Conservation (phyloP, 2,113 vertebrate species). For the Pygoscelis antarcticus region DNA sequence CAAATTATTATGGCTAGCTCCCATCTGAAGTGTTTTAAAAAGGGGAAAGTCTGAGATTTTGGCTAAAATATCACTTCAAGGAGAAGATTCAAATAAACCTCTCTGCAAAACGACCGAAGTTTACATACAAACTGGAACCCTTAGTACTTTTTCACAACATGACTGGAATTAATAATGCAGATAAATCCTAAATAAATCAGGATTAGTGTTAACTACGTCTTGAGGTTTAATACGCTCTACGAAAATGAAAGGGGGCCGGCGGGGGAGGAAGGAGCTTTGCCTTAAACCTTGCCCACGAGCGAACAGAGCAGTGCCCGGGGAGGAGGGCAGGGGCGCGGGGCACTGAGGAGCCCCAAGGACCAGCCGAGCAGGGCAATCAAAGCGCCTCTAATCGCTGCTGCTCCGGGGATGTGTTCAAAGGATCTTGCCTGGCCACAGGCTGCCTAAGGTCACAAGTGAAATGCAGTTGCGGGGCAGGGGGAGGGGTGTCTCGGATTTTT, state of each 20-base stretch:
- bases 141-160: conserved; percentile 54
- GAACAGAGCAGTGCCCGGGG: background rate
- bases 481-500: conserved; percentile 44
- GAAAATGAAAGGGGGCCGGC: conserved; percentile 74
- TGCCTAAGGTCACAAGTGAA: conserved; percentile 58
- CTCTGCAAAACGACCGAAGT: conserved; percentile 57
- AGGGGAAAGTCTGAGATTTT: conserved; percentile 56
- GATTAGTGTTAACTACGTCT: conserved; percentile 80
- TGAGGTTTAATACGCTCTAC: conserved; percentile 76
- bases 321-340: background rate
- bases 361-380: conserved; percentile 62
- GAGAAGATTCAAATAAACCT: conserved; percentile 57
- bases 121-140: conserved; percentile 61
- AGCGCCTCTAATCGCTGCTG: conserved; percentile 39
- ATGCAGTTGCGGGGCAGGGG: conserved; percentile 21
- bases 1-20: conserved; percentile 66
- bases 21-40: conserved; percentile 58
- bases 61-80: conserved; percentile 49
- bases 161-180: conserved; percentile 83
- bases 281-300: background rate
- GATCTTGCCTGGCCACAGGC: conserved; percentile 60
- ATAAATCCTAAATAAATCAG: conserved; percentile 85
- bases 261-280: conserved; percentile 56
- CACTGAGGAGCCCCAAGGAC: background rate
- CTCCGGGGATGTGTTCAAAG: conserved; percentile 62